Evolutionary conservation across 1,140 invertebrate genomes (phyloP).

Genomic region (Drosophila grimshawi): DNA sequence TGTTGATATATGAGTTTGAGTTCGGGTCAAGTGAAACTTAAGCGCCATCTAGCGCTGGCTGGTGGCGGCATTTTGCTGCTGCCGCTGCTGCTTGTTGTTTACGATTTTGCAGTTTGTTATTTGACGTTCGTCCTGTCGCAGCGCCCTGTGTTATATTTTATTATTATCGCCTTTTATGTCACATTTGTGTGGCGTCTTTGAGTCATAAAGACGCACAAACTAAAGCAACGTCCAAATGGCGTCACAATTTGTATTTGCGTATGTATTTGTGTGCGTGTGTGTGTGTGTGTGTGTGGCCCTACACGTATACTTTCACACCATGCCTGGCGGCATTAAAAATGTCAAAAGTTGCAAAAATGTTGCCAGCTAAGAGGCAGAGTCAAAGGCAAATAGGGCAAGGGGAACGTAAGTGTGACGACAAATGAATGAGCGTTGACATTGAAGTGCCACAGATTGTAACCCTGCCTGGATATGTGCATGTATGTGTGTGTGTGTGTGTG

Average conservation of each 20-base stretch:
- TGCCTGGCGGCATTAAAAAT: conserved; percentile 79
- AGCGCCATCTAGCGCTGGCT: conserved; percentile 68
- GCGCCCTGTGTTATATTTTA: conserved; percentile 72
- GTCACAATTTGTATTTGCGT: conserved; percentile 25
- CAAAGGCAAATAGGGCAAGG: conserved; percentile 39
- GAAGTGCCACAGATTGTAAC: conserved; percentile 51
- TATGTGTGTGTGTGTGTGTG: conserved; percentile 20
- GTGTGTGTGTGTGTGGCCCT: conserved; percentile 42
- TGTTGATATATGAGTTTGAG: background rate
- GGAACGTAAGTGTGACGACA: conserved; percentile 58
- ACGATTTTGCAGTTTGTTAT: conserved; percentile 82
- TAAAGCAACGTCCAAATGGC: conserved; percentile 59
- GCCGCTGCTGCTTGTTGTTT: conserved; percentile 57
- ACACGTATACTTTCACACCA: conserved; percentile 77
- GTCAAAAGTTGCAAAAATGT: conserved; percentile 82
- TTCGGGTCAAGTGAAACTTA: conserved; percentile 67
- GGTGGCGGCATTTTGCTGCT: conserved; percentile 8
- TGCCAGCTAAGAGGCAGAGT: conserved; percentile 51
- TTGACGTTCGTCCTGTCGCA: conserved; percentile 34
- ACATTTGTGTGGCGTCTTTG: conserved; percentile 81
- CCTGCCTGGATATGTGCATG: conserved; percentile 28
- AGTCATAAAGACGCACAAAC: conserved; percentile 81
- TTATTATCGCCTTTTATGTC: conserved; percentile 82
- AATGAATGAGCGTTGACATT: conserved; percentile 79
- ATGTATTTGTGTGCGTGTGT: conserved; percentile 10